Conservation (phyloP, 2,797 vertebrate species). For the Chrysocyon brachyurus region DNA sequence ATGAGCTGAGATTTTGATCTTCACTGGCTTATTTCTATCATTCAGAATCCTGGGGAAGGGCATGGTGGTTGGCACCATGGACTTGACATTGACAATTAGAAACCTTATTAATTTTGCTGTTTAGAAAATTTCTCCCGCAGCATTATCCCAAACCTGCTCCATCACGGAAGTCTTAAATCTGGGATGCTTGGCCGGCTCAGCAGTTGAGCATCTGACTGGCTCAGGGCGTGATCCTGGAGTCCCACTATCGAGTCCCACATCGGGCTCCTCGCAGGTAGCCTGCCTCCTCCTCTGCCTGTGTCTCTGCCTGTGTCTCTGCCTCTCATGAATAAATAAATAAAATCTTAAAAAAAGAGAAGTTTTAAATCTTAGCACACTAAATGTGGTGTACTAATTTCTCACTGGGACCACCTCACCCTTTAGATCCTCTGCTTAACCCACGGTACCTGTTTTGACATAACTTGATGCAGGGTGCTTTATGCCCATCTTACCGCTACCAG, state of each 20-base stretch:
- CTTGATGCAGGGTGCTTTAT: neutral
- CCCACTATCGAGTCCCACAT: no score
- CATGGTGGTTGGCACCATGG: neutral
- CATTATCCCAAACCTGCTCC: neutral
- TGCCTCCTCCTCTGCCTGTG: no score
- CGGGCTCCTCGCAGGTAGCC: no score
- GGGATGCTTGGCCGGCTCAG: no score
- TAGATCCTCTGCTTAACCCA: neutral
- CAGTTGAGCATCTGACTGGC: no score
- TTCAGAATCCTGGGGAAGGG: neutral
- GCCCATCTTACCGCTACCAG: neutral
- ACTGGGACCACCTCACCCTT: neutral
- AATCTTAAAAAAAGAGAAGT: neutral
- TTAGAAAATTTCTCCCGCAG: neutral
- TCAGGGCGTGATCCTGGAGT: no score
- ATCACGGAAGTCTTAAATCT: slow-evolving; percentile 2
- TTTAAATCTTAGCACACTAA: slow-evolving; percentile 1
- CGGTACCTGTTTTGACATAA: neutral
- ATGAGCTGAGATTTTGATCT: slow-evolving; percentile 4
- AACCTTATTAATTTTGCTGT: slow-evolving; percentile 21
- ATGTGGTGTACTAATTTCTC: neutral
- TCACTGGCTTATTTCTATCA: neutral
- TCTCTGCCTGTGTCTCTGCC: no score
- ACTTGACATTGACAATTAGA: neutral
- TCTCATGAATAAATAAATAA: no score